phyloP scores from a whole-genome alignment of 2,888 invertebrate genomes.

The Dicycla oo region DNA sequence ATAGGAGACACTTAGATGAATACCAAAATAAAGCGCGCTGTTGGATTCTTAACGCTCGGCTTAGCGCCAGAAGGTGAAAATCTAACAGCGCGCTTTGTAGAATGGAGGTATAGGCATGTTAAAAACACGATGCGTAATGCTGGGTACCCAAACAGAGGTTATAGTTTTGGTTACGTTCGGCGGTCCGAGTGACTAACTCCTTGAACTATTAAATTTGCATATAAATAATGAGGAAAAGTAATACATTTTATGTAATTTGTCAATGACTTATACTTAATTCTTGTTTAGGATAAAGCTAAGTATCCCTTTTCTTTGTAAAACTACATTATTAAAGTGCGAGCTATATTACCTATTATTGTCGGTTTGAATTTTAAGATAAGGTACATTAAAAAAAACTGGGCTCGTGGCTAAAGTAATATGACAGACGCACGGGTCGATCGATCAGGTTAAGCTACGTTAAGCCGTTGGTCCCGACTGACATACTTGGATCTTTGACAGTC shows the following conservation, averaged over 20 bases:
- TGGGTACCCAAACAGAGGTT: neutral
- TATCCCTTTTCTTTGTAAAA: neutral
- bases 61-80: neutral
- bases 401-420: too few species aligned
- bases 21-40: neutral
- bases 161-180: conserved; percentile 6
- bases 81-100: too few species aligned
- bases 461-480: too few species aligned
- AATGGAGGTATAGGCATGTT: too few species aligned
- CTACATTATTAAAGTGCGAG: neutral
- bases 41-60: neutral
- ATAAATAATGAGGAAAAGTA: conserved; percentile 38
- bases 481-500: neutral
- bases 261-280: conserved; percentile 8
- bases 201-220: conserved; percentile 2
- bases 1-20: too few species aligned
- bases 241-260: neutral
- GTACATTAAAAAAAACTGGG: neutral
- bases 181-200: neutral
- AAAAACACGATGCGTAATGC: conserved; percentile 4
- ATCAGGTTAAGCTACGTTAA: too few species aligned
- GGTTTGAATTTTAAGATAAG: neutral
- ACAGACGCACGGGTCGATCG: too few species aligned
- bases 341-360: neutral
- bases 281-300: conserved; percentile 7